phyloP scores from a whole-genome alignment of 2,113 vertebrate genomes.

The Galeopterus variegatus region DNA sequence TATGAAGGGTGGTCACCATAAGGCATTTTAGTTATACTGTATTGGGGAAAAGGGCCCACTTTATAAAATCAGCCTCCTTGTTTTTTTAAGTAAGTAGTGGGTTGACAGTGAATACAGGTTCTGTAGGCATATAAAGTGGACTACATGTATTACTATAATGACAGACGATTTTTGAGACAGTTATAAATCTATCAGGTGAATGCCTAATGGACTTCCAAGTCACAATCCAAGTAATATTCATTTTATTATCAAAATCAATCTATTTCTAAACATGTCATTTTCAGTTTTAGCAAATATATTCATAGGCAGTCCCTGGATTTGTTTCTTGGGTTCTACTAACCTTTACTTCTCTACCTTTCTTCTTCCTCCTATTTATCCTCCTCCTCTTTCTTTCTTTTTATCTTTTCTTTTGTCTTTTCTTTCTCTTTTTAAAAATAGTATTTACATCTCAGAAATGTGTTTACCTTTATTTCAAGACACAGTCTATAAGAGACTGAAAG shows the following conservation, averaged over 20 bases:
- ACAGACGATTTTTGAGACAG: background rate
- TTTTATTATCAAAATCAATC: constrained; percentile 2
- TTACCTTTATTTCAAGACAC: background rate
- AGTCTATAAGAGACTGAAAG: background rate
- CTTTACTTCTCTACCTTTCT: background rate
- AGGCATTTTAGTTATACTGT: background rate
- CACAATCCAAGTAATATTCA: background rate
- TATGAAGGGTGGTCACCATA: background rate
- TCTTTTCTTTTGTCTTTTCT: background rate
- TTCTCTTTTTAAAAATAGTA: background rate
- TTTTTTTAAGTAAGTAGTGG: background rate
- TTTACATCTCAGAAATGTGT: background rate
- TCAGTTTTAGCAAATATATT: background rate
- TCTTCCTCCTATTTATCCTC: background rate
- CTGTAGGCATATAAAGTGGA: background rate
- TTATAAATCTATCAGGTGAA: background rate
- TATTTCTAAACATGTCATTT: background rate
- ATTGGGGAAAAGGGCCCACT: background rate
- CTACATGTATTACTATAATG: background rate
- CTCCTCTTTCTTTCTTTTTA: fast-evolving
- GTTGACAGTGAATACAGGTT: background rate
- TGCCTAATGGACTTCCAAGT: background rate
- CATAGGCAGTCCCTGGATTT: background rate
- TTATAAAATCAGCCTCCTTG: background rate
- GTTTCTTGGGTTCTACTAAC: background rate